Conservation (phyloP, 1,140 invertebrate genomes). For the Chymomyza costata region DNA sequence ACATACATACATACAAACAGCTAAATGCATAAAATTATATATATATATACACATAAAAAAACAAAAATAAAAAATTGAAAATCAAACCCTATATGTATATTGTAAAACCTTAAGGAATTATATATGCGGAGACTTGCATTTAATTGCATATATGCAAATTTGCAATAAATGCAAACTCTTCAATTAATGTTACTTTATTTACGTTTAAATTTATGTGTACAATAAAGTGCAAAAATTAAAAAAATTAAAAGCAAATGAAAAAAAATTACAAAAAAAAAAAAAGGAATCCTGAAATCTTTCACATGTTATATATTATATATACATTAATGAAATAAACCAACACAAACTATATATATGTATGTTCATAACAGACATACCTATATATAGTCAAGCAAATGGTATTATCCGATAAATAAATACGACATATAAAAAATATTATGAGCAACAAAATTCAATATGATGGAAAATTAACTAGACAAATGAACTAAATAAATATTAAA, state of each 20-base stretch:
- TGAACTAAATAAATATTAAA: constrained; percentile 57
- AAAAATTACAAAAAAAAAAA: constrained; percentile 7
- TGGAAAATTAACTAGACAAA: constrained; percentile 64
- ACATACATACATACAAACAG: constrained; percentile 21
- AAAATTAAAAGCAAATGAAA: constrained; percentile 10
- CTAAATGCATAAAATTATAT: not conserved
- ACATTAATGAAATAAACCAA: too few species aligned
- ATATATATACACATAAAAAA: constrained; percentile 12
- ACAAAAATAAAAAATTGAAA: constrained; percentile 4
- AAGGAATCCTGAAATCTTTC: constrained; percentile 29
- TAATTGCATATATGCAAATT: constrained; percentile 4
- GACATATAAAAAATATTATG: constrained; percentile 51
- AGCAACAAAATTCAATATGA: constrained; percentile 39
- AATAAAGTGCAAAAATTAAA: constrained; percentile 30
- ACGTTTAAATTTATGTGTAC: constrained; percentile 54
- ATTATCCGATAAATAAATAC: constrained; percentile 58
- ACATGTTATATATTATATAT: constrained; percentile 59
- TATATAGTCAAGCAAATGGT: constrained; percentile 34
- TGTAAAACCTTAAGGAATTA: constrained; percentile 41
- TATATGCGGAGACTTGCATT: constrained; percentile 35
- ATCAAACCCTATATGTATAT: constrained; percentile 55
- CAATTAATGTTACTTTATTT: constrained; percentile 53
- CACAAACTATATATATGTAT: constrained; percentile 7
- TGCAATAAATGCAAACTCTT: too few species aligned
- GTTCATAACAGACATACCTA: constrained; percentile 25